Base-by-base conservation (phyloP, 2,113 vertebrate genomes). In the Tachuris rubrigastra region DNA sequence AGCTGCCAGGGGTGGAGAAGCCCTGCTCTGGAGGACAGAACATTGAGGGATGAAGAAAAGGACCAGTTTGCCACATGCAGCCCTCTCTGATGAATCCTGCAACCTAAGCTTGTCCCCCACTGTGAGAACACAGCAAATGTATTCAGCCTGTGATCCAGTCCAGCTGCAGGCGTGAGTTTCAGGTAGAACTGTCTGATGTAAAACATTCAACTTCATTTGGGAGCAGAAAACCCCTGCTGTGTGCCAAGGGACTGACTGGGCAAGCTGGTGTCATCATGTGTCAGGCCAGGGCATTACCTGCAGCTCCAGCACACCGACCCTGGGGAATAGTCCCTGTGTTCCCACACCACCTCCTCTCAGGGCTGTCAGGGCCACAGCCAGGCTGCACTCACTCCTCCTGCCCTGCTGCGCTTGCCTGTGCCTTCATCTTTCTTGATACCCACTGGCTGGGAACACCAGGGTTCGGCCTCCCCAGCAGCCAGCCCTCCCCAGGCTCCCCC, bases 211-310 rank as follows among this genome's bases (percentile, higher is more conserved):
- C 49, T 87, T 80, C 44, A 31, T 39, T 1, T 39, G 68, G 44
- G 87, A 95, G 63, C 30, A 87, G 85, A 76, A 67, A 41, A 25
- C 16, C 23, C 58, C 28, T 44, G 49, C 63, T 41, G 42, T 18
- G 42, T 59, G 76, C 47, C 37, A 24, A 42, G 31, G 5, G 67
- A 35, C 39, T 8, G 58, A 37, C 62, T 28, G 14, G 13, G 7
- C 0, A 2, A 37, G 35, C 25, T 50, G 47, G 33, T 63, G 67
- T 8, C 71, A 30, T 42, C 41, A 53, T 0, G 0, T 14, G 44
- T 47, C 67, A 55, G 71, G 37, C 60, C 31, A 24, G 56, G 46
- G 46, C 28, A 6, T 13, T n/a, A 14, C 4, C 17, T 28, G 22
- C 44, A 55, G 68, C 42, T 28, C 8, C 44, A 59, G 81, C 13